Percentiles rank a stretch among this genome's conserved stretches.
These are phyloP conservation scores for Smutsia temminckii DNA, from an alignment of 2,797 vertebrate genomes.

Conservation along the genomic window DNA sequence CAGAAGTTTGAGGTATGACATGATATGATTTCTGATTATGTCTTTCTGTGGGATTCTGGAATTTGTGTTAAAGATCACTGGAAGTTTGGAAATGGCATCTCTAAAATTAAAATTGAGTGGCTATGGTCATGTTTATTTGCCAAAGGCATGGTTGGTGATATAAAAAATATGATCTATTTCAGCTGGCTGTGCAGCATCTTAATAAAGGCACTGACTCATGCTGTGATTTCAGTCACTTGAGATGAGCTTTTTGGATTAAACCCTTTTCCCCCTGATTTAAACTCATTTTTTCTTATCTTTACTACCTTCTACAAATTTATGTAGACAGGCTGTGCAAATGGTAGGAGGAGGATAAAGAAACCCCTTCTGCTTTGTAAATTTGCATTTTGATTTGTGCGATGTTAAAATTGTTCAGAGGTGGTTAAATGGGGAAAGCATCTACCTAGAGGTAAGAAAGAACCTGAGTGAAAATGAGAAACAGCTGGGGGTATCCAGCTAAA, in stretches of 20 bases:
- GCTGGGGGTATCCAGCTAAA: background rate
- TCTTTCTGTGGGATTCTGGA: constrained; percentile 21
- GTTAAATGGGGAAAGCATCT: constrained; percentile 27
- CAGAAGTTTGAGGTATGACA: background rate
- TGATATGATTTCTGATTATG: background rate
- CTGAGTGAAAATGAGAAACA: constrained; percentile 69
- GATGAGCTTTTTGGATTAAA: constrained; percentile 51
- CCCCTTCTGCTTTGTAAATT: constrained; percentile 44
- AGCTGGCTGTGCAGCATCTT: background rate
- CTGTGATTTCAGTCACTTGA: constrained; percentile 51
- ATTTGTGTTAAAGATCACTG: constrained; percentile 47
- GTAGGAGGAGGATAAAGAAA: constrained; percentile 21
- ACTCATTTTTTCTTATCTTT: constrained; percentile 44
- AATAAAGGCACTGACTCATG: constrained; percentile 42
- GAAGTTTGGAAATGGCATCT: constrained; percentile 33
- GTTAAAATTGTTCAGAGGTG: constrained; percentile 25
- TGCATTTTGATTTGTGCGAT: constrained; percentile 62
- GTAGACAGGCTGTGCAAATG: background rate
- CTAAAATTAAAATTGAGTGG: constrained; percentile 53
- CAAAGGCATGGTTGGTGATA: constrained; percentile 21
- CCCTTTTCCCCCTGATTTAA: background rate
- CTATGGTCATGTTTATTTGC: constrained; percentile 54
- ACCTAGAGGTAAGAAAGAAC: constrained; percentile 36
- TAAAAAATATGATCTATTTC: constrained; percentile 47
- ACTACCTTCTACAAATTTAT: constrained; percentile 41